phyloP scores from a whole-genome alignment of 1,140 invertebrate genomes.

The Lithobius niger region DNA sequence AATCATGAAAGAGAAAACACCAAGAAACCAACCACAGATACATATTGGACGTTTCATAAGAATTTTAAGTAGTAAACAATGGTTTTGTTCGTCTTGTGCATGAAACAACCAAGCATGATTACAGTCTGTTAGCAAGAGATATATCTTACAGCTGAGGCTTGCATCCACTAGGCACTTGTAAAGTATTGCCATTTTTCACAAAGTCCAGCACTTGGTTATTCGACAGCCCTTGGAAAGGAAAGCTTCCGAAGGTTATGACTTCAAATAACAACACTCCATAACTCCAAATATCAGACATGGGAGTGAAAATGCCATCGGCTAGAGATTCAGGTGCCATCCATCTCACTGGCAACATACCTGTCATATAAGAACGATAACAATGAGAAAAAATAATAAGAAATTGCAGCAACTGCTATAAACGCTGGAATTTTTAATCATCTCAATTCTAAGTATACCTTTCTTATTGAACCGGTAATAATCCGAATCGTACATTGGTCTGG shows the following conservation, averaged over 20 bases:
- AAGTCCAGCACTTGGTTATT: conserved; percentile 70
- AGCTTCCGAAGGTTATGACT: conserved; percentile 72
- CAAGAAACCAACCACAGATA: no score
- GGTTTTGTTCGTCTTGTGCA: no score
- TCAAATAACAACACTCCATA: conserved; percentile 72
- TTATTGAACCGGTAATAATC: conserved; percentile 78
- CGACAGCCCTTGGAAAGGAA: conserved; percentile 60
- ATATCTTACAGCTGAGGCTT: conserved; percentile 62
- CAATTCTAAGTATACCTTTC: conserved; percentile 56
- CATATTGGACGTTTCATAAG: no score
- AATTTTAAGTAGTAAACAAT: no score
- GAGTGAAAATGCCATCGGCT: conserved; percentile 63
- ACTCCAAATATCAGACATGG: conserved; percentile 72
- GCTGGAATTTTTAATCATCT: no score
- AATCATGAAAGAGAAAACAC: no score
- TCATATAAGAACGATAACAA: not conserved
- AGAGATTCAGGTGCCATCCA: conserved; percentile 87
- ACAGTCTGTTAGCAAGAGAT: no score
- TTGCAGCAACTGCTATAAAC: no score
- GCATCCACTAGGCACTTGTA: conserved; percentile 54
- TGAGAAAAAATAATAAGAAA: conserved; percentile 2
- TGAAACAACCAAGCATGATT: no score
- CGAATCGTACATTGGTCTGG: conserved; percentile 67
- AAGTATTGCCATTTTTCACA: conserved; percentile 56
- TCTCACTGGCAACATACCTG: conserved; percentile 68